Evolutionary conservation across 2,113 vertebrate genomes (phyloP).

Genomic region (Hipposideros armiger): DNA sequence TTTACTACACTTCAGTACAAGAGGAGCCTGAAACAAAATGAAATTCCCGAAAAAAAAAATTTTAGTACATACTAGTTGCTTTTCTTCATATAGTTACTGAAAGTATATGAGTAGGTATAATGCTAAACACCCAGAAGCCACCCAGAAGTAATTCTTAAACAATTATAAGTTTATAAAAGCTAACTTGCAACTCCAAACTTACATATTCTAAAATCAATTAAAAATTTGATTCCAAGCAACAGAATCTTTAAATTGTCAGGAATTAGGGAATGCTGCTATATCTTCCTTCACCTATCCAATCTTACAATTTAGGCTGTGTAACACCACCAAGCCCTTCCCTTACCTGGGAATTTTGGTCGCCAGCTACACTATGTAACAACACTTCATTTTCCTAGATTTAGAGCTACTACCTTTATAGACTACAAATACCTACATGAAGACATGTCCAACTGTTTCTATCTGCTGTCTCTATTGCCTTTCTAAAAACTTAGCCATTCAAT

Average conservation of each 20-base stretch:
- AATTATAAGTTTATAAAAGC: neutral
- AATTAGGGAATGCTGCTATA: fast-evolving
- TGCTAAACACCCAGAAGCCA: neutral
- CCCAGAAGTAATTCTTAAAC: neutral
- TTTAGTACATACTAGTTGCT: neutral
- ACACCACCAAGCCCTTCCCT: neutral
- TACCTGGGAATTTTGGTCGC: neutral
- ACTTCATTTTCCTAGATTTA: neutral
- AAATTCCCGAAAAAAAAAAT: neutral
- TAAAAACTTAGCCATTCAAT: neutral
- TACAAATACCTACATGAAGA: neutral
- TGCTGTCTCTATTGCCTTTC: neutral
- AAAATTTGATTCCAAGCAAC: slow-evolving; percentile 1
- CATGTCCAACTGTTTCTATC: neutral
- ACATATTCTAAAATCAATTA: neutral
- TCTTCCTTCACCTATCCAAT: neutral
- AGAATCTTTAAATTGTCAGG: neutral
- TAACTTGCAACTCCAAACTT: neutral
- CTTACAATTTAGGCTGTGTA: neutral
- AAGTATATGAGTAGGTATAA: neutral
- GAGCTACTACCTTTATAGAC: neutral
- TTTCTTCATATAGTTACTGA: neutral
- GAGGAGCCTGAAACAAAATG: neutral
- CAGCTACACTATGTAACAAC: neutral
- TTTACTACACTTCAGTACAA: neutral